These are phyloP conservation scores for Eupeodes luniger DNA, from an alignment of 2,888 invertebrate species.

Conservation along the genomic window DNA sequence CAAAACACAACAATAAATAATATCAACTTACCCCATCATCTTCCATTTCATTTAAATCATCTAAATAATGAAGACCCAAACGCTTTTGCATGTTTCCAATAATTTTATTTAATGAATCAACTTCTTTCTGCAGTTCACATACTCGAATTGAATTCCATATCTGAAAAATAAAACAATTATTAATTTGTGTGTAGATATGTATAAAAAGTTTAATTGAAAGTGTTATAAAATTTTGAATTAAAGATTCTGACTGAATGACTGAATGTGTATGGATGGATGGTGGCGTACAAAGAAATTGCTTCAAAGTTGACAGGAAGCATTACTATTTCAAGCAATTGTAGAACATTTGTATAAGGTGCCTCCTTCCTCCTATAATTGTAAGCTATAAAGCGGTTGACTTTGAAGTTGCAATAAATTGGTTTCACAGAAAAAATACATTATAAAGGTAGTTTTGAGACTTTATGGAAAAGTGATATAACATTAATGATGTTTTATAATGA, in stretches of 20 bases:
- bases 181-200: background rate
- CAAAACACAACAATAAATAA: no score
- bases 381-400: no score
- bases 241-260: background rate
- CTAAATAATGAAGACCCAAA: slow-evolving; percentile 82
- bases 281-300: no score
- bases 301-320: no score
- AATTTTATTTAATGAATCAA: slow-evolving; percentile 79
- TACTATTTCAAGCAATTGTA: no score
- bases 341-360: no score
- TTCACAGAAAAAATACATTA: no score
- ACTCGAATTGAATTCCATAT: slow-evolving; percentile 82
- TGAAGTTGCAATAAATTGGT: no score
- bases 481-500: no score
- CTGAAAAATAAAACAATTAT: slow-evolving; percentile 77
- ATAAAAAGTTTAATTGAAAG: background rate
- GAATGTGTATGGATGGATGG: background rate
- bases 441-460: no score
- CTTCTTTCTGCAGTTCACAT: slow-evolving; percentile 80
- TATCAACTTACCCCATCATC: slow-evolving; percentile 81
- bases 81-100: slow-evolving; percentile 81
- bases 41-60: slow-evolving; percentile 82
- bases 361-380: no score
- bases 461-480: no score
- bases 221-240: background rate